These are phyloP conservation scores for Arbacia lixula DNA, from an alignment of 53 echinoderm and acorn worm genomes.

Conservation along the genomic window DNA sequence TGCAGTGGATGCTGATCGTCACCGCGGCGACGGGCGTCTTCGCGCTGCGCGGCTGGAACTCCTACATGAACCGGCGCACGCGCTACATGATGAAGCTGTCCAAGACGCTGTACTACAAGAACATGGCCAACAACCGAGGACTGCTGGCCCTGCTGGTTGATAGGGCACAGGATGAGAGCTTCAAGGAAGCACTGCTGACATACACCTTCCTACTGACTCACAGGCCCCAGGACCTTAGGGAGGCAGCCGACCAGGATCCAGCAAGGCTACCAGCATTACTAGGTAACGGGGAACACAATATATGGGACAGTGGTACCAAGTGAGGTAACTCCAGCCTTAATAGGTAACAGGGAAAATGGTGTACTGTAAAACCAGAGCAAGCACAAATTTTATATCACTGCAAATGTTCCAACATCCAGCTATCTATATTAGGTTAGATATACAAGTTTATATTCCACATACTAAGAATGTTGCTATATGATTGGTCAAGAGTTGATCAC, in stretches of 20 bases:
- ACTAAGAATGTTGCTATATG: no score
- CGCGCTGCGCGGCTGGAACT: constrained; percentile 87
- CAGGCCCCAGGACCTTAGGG: constrained; percentile 43
- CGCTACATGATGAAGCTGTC: constrained; percentile 90
- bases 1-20: constrained; percentile 89
- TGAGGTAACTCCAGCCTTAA: no score
- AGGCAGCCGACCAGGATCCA: constrained; percentile 14
- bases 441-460: no score
- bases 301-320: no score
- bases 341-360: no score
- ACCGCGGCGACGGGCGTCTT: constrained; percentile 79
- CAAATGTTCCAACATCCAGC: no score
- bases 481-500: no score
- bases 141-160: constrained; percentile 90
- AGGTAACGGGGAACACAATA: no score
- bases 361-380: no score
- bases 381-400: no score
- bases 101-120: constrained; percentile 92
- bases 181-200: constrained; percentile 88
- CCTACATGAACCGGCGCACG: constrained; percentile 95
- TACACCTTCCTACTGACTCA: constrained; percentile 91
- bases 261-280: constrained; percentile 52
- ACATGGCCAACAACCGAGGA: constrained; percentile 95
- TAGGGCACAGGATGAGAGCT: constrained; percentile 92
- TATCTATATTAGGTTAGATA: neutral